Evolutionary conservation across 2,113 vertebrate genomes (phyloP).

Genomic region (Festucalex cinctus): DNA sequence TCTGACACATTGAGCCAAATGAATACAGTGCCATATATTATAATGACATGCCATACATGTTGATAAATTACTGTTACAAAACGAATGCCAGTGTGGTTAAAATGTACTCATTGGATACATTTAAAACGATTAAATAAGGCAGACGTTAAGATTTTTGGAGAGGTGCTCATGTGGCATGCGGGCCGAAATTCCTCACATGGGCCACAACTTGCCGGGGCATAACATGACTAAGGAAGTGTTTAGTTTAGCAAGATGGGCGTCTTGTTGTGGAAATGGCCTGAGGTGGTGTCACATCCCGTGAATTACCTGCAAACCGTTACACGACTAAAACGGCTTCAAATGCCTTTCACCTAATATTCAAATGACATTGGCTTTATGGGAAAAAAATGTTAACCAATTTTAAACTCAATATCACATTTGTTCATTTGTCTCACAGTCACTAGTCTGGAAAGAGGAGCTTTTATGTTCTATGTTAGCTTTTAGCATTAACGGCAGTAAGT

Average conservation of each 20-base stretch:
- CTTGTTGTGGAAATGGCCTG: conserved; percentile 42
- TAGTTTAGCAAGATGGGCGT: conserved; percentile 59
- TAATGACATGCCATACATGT: background rate
- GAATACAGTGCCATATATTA: background rate
- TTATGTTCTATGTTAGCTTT: conserved; percentile 16
- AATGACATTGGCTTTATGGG: background rate
- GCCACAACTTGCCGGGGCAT: conserved; percentile 66
- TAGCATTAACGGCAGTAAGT: conserved; percentile 10
- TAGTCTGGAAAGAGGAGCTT: background rate
- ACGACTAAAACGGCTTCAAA: background rate
- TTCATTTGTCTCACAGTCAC: background rate
- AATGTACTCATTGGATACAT: too few species aligned
- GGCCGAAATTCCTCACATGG: conserved; percentile 65
- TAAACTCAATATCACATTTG: background rate
- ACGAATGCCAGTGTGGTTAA: background rate
- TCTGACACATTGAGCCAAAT: background rate
- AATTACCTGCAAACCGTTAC: conserved; percentile 47
- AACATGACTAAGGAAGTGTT: conserved; percentile 50
- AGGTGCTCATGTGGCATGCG: conserved; percentile 27
- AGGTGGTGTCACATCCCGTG: conserved; percentile 43
- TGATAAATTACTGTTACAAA: background rate
- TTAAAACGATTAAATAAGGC: background rate
- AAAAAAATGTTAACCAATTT: background rate
- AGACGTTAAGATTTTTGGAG: conserved; percentile 20
- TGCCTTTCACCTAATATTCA: background rate